Evolutionary conservation across 2,113 vertebrate species (phyloP).

Genomic region (Apistogramma diplotaenia): DNA sequence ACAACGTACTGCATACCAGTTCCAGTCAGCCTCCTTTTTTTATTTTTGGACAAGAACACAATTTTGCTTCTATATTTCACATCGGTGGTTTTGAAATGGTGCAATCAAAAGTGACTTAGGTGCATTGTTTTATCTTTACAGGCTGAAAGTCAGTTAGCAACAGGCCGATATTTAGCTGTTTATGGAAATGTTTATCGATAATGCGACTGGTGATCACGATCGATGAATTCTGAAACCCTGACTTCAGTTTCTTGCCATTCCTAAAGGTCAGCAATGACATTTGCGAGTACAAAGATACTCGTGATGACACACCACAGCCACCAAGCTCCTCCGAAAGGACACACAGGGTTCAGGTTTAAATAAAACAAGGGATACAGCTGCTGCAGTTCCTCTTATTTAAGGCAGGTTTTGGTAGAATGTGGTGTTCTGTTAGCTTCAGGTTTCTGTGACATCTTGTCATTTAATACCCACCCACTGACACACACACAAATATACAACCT

Average conservation of each 20-base stretch:
- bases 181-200: not conserved
- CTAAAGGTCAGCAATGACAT: not conserved
- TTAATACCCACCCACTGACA: slow-evolving; percentile 49
- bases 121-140: not conserved
- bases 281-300: not conserved
- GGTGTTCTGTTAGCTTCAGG: not conserved
- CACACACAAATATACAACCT: slow-evolving; percentile 53
- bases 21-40: not conserved
- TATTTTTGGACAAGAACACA: not conserved
- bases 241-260: not conserved
- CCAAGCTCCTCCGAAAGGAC: not conserved
- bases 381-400: not conserved
- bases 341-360: not conserved
- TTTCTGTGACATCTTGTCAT: slow-evolving; percentile 59
- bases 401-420: not conserved
- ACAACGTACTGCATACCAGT: not conserved
- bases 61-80: not conserved
- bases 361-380: not conserved
- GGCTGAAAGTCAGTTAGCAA: not conserved
- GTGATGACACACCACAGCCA: not conserved
- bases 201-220: not conserved
- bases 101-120: not conserved
- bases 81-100: not conserved
- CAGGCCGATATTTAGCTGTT: fast-evolving
- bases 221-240: not conserved